phyloP scores from a whole-genome alignment of 2,797 vertebrate species.

The Cynodonichthys magdalenae region DNA sequence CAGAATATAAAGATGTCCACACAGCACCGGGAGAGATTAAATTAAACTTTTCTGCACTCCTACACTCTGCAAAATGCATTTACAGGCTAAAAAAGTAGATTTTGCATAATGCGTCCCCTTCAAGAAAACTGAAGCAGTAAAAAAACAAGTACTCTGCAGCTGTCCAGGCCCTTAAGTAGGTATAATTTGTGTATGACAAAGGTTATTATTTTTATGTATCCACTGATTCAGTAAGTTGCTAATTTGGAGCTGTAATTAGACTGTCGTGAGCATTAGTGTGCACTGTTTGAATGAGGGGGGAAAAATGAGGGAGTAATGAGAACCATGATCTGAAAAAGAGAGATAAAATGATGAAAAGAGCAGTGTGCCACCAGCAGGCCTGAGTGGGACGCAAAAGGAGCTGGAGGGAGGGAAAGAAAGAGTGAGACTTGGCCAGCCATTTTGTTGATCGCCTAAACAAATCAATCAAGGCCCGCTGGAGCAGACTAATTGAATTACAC shows the following conservation, averaged over 20 bases:
- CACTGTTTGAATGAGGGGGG: constrained; percentile 22
- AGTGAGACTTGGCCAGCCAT: constrained; percentile 62
- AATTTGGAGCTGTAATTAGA: constrained; percentile 48
- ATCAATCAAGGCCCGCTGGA: constrained; percentile 79
- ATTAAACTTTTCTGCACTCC: no score
- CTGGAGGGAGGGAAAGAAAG: constrained; percentile 50
- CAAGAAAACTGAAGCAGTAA: not conserved
- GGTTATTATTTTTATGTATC: constrained; percentile 33
- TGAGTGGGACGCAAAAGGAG: constrained; percentile 45
- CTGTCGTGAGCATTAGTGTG: constrained; percentile 18
- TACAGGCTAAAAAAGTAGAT: no score
- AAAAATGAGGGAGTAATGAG: constrained; percentile 42
- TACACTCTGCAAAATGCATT: no score
- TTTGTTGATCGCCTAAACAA: constrained; percentile 81
- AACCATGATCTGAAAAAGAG: constrained; percentile 42
- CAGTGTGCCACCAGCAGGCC: constrained; percentile 40
- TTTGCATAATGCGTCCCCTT: no score
- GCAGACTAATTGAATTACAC: constrained; percentile 82
- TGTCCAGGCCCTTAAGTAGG: not conserved
- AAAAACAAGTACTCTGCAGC: not conserved
- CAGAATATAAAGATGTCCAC: no score
- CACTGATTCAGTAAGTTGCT: constrained; percentile 27
- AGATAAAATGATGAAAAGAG: constrained; percentile 56
- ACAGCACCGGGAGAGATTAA: no score
- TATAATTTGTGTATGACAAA: constrained; percentile 13